Percentiles rank a stretch among this genome's conserved stretches.
Evolutionary conservation across 2,797 vertebrate genomes (phyloP).

Genomic region (Podargus strigoides): DNA sequence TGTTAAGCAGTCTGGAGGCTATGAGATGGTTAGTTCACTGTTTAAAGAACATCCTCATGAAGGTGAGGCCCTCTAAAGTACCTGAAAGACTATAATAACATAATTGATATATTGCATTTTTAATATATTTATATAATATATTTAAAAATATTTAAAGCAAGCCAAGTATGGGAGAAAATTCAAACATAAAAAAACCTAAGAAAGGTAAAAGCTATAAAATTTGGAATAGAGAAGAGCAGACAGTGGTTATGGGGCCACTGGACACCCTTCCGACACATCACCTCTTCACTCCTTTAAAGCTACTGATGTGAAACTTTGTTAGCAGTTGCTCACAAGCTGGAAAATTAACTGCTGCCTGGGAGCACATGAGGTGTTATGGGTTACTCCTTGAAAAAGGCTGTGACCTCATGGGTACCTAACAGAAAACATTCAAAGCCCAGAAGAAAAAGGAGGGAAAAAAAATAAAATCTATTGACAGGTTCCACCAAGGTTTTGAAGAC

Average conservation of each 20-base stretch:
- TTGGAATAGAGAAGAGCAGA: neutral
- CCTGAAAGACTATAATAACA: neutral
- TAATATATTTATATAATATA: neutral
- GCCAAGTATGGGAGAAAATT: neutral
- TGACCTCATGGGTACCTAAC: neutral
- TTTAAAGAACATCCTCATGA: neutral
- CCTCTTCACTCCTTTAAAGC: neutral
- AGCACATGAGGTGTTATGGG: neutral
- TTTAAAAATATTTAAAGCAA: neutral
- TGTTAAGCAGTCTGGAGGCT: neutral
- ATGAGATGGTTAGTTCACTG: neutral
- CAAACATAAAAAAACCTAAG: neutral
- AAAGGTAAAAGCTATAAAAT: neutral
- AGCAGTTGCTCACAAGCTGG: neutral
- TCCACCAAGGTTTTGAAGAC: neutral
- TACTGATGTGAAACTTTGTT: neutral
- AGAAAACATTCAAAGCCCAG: neutral
- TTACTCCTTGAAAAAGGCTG: neutral
- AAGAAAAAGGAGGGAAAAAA: neutral
- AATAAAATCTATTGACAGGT: neutral
- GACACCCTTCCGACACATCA: neutral
- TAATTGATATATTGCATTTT: neutral
- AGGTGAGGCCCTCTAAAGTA: neutral
- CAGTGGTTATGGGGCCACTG: neutral
- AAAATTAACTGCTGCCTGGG: neutral